Base-by-base conservation (phyloP, 2,797 vertebrate genomes). In the Argya squamiceps region DNA sequence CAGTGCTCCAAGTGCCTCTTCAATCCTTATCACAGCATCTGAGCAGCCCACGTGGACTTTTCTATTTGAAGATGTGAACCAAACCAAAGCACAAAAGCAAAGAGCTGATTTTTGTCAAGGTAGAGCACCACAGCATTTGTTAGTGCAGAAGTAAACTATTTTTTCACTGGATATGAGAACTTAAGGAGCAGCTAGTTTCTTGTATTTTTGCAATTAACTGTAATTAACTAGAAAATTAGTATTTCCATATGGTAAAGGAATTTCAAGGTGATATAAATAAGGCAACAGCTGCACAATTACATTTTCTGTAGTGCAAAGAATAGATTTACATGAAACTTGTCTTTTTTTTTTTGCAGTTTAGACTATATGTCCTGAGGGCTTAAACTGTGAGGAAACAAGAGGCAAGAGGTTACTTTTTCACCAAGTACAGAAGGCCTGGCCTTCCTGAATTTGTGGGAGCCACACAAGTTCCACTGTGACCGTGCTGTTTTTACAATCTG, bases 401-500 rank as follows among this genome's bases (percentile, higher is more conserved):
- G 23, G 6, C 18, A 69, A n/a, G 37, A 78, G 16, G 15, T 16
- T 47, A 6, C 27, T 59, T 84, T 50, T 68, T 26, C 47, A 73
- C 24, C 14, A 62, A 34, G 37, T 26, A 43, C 39, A 58, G 46
- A 58, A 67, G 30, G 32, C 29, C 39, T 63, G 29, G 44, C 49
- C 36, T 52, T 70, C 36, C 56, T 37, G 23, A 32, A 58, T 44
- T 80, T 84, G 18, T 16, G 22, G 5, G 6, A 77, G 37, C 56
- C n/a, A 13, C 9, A 22, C 4, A 58, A 63, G 23, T 46, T 88
- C 44, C 39, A 76, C 56, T 3, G 4, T 18, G 30, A 85, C 71
- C 0, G 1, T 0, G 19, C 34, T 7, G 52, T 8, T 79, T 73
- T 50, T 2, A 1, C 23, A 53, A 4, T 14, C 13, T 26, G 15